Evolutionary conservation across 2,113 vertebrate genomes (phyloP).

Genomic region (Oryzias curvinotus): DNA sequence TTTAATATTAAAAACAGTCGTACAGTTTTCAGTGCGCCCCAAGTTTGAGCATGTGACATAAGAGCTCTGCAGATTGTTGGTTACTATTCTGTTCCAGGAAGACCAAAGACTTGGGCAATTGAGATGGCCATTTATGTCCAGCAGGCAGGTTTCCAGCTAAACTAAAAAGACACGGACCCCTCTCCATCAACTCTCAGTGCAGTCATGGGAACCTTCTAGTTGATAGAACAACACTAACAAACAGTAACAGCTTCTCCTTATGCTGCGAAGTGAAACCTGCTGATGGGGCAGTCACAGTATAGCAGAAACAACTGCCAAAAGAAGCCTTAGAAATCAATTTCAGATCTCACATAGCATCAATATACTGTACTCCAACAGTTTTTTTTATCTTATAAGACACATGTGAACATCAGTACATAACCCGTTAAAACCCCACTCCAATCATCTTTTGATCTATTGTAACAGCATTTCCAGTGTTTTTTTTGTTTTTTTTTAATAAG

Average conservation of each 20-base stretch:
- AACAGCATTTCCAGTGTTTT: no score
- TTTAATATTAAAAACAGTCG: no score
- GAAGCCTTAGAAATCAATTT: neutral
- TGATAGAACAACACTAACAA: slow-evolving; percentile 34
- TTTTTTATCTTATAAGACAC: neutral
- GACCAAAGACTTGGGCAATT: slow-evolving; percentile 36
- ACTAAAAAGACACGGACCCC: slow-evolving; percentile 10
- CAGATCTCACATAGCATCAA: neutral
- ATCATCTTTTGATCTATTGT: no score
- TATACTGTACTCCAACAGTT: neutral
- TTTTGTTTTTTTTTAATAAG: no score
- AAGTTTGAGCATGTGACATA: neutral
- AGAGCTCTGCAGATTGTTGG: slow-evolving; percentile 6
- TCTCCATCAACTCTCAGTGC: slow-evolving; percentile 35
- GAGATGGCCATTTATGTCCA: slow-evolving; percentile 22
- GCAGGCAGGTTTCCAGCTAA: slow-evolving; percentile 50
- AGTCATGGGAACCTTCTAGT: slow-evolving; percentile 36
- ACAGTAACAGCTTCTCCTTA: slow-evolving; percentile 17
- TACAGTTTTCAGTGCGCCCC: neutral
- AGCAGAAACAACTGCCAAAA: neutral
- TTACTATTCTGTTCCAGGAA: slow-evolving; percentile 43
- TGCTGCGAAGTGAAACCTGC: neutral
- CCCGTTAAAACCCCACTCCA: no score
- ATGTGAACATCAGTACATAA: no score
- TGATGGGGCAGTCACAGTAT: neutral